phyloP scores from a whole-genome alignment of 2,113 vertebrate genomes.

The Cephalopterus ornatus region DNA sequence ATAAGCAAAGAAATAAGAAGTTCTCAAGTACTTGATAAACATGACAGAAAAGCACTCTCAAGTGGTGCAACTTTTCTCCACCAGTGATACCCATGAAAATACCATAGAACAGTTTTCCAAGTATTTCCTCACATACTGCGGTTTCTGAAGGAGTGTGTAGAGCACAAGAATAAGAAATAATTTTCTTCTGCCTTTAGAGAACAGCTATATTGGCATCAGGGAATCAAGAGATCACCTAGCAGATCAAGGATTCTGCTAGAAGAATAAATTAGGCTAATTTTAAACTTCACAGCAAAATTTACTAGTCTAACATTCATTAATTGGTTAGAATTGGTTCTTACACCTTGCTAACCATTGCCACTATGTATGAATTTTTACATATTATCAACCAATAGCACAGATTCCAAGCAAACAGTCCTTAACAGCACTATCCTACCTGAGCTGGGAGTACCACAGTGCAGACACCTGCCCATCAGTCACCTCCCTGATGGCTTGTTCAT shows the following conservation, averaged over 20 bases:
- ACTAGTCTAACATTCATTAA: background rate
- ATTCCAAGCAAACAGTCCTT: background rate
- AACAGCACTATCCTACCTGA: background rate
- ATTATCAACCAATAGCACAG: background rate
- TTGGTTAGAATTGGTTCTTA: background rate
- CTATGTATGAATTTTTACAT: background rate
- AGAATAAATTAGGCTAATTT: background rate
- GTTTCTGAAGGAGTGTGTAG: background rate
- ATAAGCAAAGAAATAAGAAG: background rate
- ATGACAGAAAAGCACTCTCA: background rate
- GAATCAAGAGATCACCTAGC: background rate
- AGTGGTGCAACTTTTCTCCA: background rate
- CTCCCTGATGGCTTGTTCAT: background rate
- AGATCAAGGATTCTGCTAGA: background rate
- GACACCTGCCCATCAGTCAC: accelerated
- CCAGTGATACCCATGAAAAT: background rate
- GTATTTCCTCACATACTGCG: background rate
- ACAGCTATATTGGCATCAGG: background rate
- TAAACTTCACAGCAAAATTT: background rate
- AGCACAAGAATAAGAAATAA: background rate
- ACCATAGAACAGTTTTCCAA: background rate
- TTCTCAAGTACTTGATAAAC: background rate
- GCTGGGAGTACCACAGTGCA: background rate
- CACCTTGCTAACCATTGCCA: background rate
- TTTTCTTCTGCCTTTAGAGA: background rate